Evolutionary conservation across 2,888 invertebrate species (phyloP), one percentile per base, ranked within the genome.

Genomic region (Tipula unca): DNA sequence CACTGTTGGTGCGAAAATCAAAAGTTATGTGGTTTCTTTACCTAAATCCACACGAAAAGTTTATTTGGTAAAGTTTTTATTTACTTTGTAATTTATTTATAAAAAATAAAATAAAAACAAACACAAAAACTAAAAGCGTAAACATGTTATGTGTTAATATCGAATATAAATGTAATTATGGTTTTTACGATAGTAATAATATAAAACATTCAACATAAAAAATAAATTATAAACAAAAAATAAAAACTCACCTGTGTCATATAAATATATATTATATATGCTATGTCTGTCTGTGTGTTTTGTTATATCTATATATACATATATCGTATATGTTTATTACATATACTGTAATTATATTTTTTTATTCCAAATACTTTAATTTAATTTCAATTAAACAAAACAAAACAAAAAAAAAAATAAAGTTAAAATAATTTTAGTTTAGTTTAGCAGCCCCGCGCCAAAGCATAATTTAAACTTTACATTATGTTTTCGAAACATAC

Each of bases 231-330:
- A 83, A 83, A 83, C 32, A 32, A 83, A 83, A 83, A 29, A 32
- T 32, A 32, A 29, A 82, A 83, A 83, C 83, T 83, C 83, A 83
- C 83, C 83, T 83, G 83, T 83, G 83, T 83, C 32, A 35, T 32
- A 83, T 32, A 69, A 69, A 69, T 69, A 17, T 13, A 54, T 54
- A 6, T 6, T 32, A 54, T 54, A n/a, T 17, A 25, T n/a, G 48
- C 48, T 17, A 82, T 83, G 83, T 83, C 83, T 82, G 29, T 82
- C 29, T 83, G 14, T 83, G 83, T 83, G n/a, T 29, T 83, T 83
- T 83, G 83, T 83, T 83, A n/a, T 32, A 82, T 13, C 5, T 32
- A 83, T 32, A n/a, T 32, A 32, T 14, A 83, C 32, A 83, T 17
- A 83, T 69, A 42, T 69, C 17, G 48, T 48, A 48, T 48, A 48